A percentile compares a stretch with the other conserved stretches of the same genome.
Conservation (phyloP, 2,888 invertebrate genomes). For the Hecatera dysodea region DNA sequence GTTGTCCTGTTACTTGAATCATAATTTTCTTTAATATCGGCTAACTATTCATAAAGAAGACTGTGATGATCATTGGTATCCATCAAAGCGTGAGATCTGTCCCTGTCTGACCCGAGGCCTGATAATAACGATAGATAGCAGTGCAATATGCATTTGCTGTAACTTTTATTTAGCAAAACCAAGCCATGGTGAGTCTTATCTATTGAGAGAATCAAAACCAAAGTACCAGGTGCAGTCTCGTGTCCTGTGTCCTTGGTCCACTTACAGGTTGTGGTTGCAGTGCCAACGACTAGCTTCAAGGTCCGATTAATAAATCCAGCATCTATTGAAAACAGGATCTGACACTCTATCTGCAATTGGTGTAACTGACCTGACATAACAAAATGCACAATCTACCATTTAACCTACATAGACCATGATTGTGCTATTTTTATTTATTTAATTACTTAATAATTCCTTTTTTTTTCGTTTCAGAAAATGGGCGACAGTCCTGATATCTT, state of each 20-base stretch:
- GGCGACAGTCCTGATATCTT: conserved; percentile 62
- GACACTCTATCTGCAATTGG: conserved; percentile 33
- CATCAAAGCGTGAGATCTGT: not conserved
- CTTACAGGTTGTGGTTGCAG: conserved; percentile 9
- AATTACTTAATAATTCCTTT: not conserved
- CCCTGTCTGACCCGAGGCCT: not conserved
- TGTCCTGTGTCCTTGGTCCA: not conserved
- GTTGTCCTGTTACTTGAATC: conserved; percentile 39
- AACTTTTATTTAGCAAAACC: too few relatives aligned
- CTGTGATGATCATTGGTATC: too few relatives aligned
- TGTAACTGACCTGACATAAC: conserved; percentile 33
- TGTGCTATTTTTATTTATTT: not conserved
- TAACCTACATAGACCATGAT: not conserved
- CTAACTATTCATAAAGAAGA: too few relatives aligned
- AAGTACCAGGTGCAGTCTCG: not conserved
- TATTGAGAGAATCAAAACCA: too few relatives aligned
- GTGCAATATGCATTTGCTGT: too few relatives aligned
- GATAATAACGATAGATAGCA: not conserved
- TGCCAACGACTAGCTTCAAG: conserved; percentile 27
- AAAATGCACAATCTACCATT: conserved; percentile 26
- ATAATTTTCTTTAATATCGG: not conserved
- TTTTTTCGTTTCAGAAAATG: conserved; percentile 72
- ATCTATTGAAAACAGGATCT: conserved; percentile 41
- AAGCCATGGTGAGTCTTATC: too few relatives aligned
- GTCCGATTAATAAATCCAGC: conserved; percentile 33